Evolutionary conservation across 1,140 invertebrate genomes (phyloP), one percentile per base, ranked within the genome.

Genomic region (Drosophila santomea): DNA sequence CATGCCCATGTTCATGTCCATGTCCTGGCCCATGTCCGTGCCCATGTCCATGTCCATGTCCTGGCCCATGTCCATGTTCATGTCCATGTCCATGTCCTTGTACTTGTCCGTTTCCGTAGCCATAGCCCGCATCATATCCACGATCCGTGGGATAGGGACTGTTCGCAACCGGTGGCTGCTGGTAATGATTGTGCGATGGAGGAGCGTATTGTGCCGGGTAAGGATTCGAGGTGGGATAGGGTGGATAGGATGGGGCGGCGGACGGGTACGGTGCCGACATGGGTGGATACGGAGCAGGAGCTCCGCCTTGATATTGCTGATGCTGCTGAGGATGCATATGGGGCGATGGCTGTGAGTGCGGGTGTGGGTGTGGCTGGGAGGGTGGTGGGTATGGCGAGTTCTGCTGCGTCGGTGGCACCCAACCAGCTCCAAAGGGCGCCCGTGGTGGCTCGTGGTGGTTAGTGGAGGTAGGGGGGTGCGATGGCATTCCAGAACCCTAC

Each of bases 351-450:
- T 60, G 52, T 20, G 36, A 8, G 39, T 71, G 56, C 32, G 35
- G 52, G 15, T 56, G 56, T 41, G 35, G 52, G 17, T 56, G 66
- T 35, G 57, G 36, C 61, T 73, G 39, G 54, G 66, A 17, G 73
- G 59, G 43, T 14, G 75, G 43, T 55, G 77, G 75, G 61, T 78
- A 85, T 74, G 68, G 68, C 11, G 68, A 48, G 66, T 50, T 76
- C 41, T 91, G 86, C 59, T 79, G 85, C 68, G 89, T 67, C 58
- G 91, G 82, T 55, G 83, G 62, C 61, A 72, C 58, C 88, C 88
- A 92, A 77, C 91, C 91, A 78, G 91, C 89, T 67, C 91, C 91
- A 73, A 92, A 92, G 61, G 88, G 84, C 50, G 80, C 74, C 39
- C 66, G 78, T 45, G 72, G 63, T 63, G 74, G 74, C 64, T 81